Conservation (phyloP, 2,113 vertebrate genomes). For the Caranx ignobilis region DNA sequence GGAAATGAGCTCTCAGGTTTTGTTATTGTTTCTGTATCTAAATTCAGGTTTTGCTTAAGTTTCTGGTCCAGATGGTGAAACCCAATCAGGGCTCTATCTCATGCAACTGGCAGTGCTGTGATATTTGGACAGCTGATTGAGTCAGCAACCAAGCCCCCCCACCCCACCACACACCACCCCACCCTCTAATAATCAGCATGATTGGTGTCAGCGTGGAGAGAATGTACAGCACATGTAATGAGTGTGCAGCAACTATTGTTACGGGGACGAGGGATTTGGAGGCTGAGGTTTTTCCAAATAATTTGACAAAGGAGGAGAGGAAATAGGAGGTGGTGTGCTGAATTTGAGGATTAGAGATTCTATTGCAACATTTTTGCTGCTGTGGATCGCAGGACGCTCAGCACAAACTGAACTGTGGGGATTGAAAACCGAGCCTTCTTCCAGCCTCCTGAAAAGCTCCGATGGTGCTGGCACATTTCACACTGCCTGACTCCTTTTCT, state of each 20-base stretch:
- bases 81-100: conserved; percentile 61
- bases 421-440: neutral
- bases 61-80: conserved; percentile 77
- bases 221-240: conserved; percentile 46
- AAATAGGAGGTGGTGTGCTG: conserved; percentile 46
- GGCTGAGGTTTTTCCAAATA: conserved; percentile 28
- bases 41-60: conserved; percentile 48
- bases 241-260: conserved; percentile 42
- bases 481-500: neutral
- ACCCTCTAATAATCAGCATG: conserved; percentile 63
- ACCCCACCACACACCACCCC: conserved; percentile 2
- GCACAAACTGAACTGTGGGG: neutral
- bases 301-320: conserved; percentile 56
- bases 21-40: conserved; percentile 69
- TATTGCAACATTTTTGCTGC: conserved; percentile 13
- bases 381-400: neutral
- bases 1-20: conserved; percentile 59
- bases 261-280: conserved; percentile 38
- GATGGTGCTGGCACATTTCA: neutral
- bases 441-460: neutral
- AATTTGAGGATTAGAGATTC: conserved; percentile 27
- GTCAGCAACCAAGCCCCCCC: conserved; percentile 55
- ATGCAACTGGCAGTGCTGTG: conserved; percentile 58
- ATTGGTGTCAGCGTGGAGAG: conserved; percentile 66
- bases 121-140: conserved; percentile 82